These are phyloP conservation scores for Drosophila malerkotliana DNA, from an alignment of 1,140 invertebrate genomes.

Conservation along the genomic window DNA sequence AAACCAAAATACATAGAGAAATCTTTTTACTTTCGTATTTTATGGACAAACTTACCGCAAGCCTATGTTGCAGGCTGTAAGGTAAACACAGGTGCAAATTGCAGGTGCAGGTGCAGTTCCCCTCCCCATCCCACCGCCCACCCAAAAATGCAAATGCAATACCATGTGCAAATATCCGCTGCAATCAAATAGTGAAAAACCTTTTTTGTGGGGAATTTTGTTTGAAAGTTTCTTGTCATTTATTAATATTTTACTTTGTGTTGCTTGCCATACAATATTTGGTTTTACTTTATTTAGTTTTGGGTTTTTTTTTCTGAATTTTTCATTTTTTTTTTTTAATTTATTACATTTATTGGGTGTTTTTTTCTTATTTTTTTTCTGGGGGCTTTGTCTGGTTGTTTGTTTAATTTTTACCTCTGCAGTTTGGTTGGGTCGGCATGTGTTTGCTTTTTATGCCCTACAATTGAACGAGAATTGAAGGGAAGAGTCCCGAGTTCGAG, in stretches of 20 bases:
- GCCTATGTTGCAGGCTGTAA: neutral
- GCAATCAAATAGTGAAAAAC: constrained; percentile 21
- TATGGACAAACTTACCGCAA: neutral
- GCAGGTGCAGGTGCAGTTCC: neutral
- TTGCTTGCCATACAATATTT: constrained; percentile 66
- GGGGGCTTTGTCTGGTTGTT: constrained; percentile 25
- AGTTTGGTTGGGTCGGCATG: neutral
- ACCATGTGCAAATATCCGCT: constrained; percentile 25
- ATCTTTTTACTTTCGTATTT: too few species aligned
- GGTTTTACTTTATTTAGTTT: constrained; percentile 40
- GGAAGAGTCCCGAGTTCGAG: constrained; percentile 8
- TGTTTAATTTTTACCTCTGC: constrained; percentile 43
- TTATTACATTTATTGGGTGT: constrained; percentile 68
- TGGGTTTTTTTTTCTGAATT: constrained; percentile 31
- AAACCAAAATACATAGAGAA: neutral
- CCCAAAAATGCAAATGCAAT: constrained; percentile 19
- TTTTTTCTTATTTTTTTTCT: constrained; percentile 19
- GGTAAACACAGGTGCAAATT: constrained; percentile 6
- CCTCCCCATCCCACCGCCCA: too few species aligned
- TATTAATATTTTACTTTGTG: constrained; percentile 75
- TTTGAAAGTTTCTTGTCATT: constrained; percentile 68
- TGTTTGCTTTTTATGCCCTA: constrained; percentile 27
- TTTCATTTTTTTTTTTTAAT: constrained; percentile 46
- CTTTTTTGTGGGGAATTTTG: constrained; percentile 7
- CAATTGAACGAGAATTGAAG: constrained; percentile 44